phyloP scores from a whole-genome alignment of 2,113 vertebrate species.

The Galeopterus variegatus region DNA sequence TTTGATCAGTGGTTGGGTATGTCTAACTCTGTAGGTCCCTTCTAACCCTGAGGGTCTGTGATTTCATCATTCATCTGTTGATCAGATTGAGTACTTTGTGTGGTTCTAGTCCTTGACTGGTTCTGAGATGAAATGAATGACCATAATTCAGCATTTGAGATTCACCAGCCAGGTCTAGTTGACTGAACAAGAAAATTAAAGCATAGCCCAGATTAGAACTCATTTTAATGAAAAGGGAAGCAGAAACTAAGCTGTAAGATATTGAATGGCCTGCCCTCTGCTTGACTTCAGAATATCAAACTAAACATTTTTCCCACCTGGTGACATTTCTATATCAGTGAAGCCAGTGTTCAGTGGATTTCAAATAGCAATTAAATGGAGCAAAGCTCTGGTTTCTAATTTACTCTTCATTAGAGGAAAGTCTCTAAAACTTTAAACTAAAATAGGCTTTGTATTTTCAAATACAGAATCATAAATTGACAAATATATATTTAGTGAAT shows the following conservation, averaged over 20 bases:
- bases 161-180: not conserved
- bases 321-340: not conserved
- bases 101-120: not conserved
- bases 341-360: not conserved
- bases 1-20: not conserved
- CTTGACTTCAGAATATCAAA: not conserved
- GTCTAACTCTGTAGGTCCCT: not conserved
- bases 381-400: not conserved
- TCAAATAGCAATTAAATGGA: not conserved
- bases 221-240: not conserved
- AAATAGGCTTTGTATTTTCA: conserved; percentile 51
- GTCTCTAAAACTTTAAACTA: not conserved
- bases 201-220: not conserved
- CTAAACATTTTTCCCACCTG: fast-evolving
- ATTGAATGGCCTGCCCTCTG: not conserved
- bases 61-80: not conserved
- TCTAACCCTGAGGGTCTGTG: not conserved
- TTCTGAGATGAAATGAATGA: not conserved
- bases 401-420: conserved; percentile 1
- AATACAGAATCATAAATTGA: not conserved
- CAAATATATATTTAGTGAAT: not conserved
- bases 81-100: not conserved
- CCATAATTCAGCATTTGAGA: not conserved
- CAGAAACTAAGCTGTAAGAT: not conserved
- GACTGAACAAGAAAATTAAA: not conserved